phyloP scores from a whole-genome alignment of 2,888 invertebrate genomes.

The Panzeria rudis region DNA sequence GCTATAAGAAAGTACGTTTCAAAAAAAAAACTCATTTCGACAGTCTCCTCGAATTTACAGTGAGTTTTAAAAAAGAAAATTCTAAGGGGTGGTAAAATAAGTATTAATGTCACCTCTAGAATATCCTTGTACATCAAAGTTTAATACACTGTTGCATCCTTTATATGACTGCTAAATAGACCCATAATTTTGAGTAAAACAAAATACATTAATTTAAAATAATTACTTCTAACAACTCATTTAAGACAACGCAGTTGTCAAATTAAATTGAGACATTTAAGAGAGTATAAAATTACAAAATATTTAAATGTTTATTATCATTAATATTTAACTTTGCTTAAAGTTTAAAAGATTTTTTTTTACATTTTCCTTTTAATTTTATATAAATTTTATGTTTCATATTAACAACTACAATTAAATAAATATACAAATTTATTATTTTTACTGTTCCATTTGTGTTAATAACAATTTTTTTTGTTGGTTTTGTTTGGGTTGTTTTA shows the following conservation, averaged over 20 bases:
- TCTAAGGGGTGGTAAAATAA: no score
- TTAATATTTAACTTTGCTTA: slow-evolving; percentile 19
- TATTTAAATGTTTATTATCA: slow-evolving; percentile 6
- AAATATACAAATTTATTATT: slow-evolving; percentile 62
- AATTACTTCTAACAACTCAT: neutral
- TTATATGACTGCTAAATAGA: no score
- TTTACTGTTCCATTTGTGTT: neutral
- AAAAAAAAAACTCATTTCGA: no score
- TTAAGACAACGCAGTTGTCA: neutral
- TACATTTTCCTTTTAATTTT: slow-evolving; percentile 20
- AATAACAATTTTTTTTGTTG: slow-evolving; percentile 40
- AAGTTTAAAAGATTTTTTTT: neutral
- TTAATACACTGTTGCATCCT: no score
- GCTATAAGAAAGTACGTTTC: no score
- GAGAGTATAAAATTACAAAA: slow-evolving; percentile 65
- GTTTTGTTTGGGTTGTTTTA: slow-evolving; percentile 8
- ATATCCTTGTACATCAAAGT: no score
- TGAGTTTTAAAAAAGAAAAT: no score
- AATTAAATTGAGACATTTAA: slow-evolving; percentile 1
- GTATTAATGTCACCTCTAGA: no score
- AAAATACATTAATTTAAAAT: neutral
- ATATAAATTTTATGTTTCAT: slow-evolving; percentile 49
- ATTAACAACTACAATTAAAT: slow-evolving; percentile 68
- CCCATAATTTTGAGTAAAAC: neutral
- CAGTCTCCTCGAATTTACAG: no score